Base-by-base conservation (phyloP, 1,140 invertebrate genomes). In the Andricus grossulariae region DNA sequence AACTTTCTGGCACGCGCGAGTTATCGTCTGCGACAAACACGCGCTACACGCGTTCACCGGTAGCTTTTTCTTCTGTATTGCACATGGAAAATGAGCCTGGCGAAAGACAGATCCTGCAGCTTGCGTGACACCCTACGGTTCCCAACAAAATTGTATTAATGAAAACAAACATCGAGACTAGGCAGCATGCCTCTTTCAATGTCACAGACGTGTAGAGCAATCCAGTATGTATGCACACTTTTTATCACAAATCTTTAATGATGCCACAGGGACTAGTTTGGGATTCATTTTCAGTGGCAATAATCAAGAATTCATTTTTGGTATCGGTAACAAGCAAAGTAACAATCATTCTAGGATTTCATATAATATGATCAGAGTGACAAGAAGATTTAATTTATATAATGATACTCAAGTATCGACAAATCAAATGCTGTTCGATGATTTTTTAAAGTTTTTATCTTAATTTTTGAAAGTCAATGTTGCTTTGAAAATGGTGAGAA, bases 1-100 rank as follows among this genome's bases (percentile, higher is more conserved):
- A 32, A 66, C 25, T 66, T 66, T 66, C 60, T 66, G 60, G 60
- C 60, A 66, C 60, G 60, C 60, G 60, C 60, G 60, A 66, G 60
- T 66, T 66, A 66, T 66, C 60, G n/a, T 66, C 32, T 66, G 60
- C 32, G 60, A 66, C 60, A 66, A 66, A 66, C 57, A 66, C 21
- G 57, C 57, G 57, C 57, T 60, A 32, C 57, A 66, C 60, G 60
- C 25, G 39, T 66, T 39, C 39, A 32, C 25, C 60, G 60, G 60
- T 8, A 39, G 60, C 25, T 39, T 66, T 66, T 66, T 66, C 19
- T 57, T 25, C 18, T 25, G 19, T 60, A 60, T 60, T 60, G 11
- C 25, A 32, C 21, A 32, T 60, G 57, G 21, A 60, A 60, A 60
- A 6, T 13, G 0, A 57, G n/a, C 32, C 32, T 25, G 21, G 15